phyloP scores from a whole-genome alignment of 1,140 invertebrate species.

The Calosoma granatense region DNA sequence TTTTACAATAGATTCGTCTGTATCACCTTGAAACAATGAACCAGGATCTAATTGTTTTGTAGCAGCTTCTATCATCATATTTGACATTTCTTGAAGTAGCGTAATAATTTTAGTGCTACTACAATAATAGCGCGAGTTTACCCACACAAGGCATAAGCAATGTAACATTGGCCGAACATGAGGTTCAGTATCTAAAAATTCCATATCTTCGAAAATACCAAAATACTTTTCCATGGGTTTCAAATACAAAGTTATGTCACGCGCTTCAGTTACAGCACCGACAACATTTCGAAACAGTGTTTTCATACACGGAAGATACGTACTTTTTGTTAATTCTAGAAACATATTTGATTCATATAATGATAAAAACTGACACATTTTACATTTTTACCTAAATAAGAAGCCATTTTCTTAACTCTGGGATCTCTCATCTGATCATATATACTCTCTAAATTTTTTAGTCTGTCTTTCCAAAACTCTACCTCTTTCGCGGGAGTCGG shows the following conservation, averaged over 20 bases:
- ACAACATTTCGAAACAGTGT: conserved; percentile 40
- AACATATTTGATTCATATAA: conserved; percentile 11
- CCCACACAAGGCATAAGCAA: conserved; percentile 74
- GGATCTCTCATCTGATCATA: conserved; percentile 71
- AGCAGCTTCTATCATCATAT: conserved; percentile 60
- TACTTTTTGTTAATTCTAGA: conserved; percentile 48
- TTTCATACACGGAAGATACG: conserved; percentile 51
- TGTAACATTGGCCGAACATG: conserved; percentile 57
- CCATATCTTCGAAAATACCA: conserved; percentile 56
- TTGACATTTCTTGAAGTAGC: conserved; percentile 63
- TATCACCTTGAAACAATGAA: conserved; percentile 62
- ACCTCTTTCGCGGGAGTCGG: conserved; percentile 63
- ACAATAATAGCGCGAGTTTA: conserved; percentile 72
- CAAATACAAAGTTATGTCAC: conserved; percentile 55
- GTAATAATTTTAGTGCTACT: conserved; percentile 60
- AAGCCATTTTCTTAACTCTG: conserved; percentile 68
- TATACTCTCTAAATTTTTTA: conserved; percentile 70
- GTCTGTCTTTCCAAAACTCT: conserved; percentile 53
- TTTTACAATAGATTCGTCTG: conserved; percentile 48
- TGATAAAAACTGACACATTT: conserved; percentile 8
- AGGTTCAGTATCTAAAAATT: conserved; percentile 50
- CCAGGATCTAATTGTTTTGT: conserved; percentile 41
- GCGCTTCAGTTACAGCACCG: conserved; percentile 44
- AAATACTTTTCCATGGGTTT: conserved; percentile 51
- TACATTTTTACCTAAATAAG: conserved; percentile 31